Base-by-base conservation (phyloP, 1,140 invertebrate species). In the Scaptodrosophila lebanonensis region DNA sequence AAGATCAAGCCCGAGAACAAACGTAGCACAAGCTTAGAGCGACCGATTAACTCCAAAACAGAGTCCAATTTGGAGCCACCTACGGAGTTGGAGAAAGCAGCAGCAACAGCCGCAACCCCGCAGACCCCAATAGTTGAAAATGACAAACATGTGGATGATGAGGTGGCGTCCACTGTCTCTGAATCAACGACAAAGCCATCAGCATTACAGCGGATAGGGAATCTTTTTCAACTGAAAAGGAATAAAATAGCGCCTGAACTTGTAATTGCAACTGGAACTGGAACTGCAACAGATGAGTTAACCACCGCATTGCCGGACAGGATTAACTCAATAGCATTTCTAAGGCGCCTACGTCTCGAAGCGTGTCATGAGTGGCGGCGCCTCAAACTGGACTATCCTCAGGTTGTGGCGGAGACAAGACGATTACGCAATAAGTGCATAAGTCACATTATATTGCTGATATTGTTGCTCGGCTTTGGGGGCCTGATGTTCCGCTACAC, bases 381-480 rank as follows among this genome's bases (percentile, higher is more conserved):
- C 17, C 90, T 91, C 69, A 90, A 89, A 66, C 44, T 83, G 30
- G 91, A 93, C 42, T 89, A 92, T 61, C 88, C 88, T 0, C 53
- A 82, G 1, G 90, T 93, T 50, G 89, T 90, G 35, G 51, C 72
- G 1, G 88, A 88, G 53, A 88, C 93, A 3, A 85, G 87, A 33
- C 71, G 75, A n/a, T 57, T 92, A n/a, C 83, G 91, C 3, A 94
- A 93, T 67, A 88, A 89, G 45, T 95, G 94, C 84, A 75, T 93
- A 25, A 89, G 89, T 35, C 90, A 93, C 63, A 68, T 93, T 2
- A 77, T 94, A 3, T 57, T 94, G 8, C 84, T 94, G 1, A 87
- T 94, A 2, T 89, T 95, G 17, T 90, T 93, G 42, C 93, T 93
- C 70, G 94, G 94, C n/a, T 87, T 94, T 8, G 94, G 94, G 4